These are phyloP conservation scores for Frankliniella fusca DNA, from an alignment of 2,888 invertebrate species.

Conservation along the genomic window DNA sequence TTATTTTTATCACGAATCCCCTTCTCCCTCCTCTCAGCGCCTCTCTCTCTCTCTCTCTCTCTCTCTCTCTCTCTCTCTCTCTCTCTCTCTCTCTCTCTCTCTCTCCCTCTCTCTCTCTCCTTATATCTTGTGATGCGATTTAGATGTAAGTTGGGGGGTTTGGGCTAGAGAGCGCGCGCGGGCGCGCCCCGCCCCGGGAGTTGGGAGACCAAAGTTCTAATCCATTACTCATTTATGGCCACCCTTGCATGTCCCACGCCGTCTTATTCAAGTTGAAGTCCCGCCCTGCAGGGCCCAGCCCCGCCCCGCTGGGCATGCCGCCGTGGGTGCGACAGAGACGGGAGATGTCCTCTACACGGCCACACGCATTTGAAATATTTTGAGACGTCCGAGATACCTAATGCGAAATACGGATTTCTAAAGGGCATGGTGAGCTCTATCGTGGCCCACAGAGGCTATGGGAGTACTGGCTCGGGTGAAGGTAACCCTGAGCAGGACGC, in stretches of 20 bases:
- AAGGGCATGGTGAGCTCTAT: too few relatives aligned
- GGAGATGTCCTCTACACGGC: too few relatives aligned
- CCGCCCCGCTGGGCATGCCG: not conserved
- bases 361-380: too few relatives aligned
- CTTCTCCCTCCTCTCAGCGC: not conserved
- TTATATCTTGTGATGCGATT: not conserved
- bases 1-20: not conserved
- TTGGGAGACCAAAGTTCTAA: not conserved
- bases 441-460: too few relatives aligned
- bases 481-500: too few relatives aligned
- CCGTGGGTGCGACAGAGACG: not conserved
- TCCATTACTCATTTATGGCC: constrained; percentile 26
- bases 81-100: not conserved
- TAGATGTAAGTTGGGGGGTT: not conserved
- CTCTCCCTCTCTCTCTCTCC: not conserved
- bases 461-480: too few relatives aligned
- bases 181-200: not conserved
- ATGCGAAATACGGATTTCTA: too few relatives aligned
- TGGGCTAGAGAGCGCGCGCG: not conserved
- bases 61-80: not conserved
- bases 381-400: too few relatives aligned
- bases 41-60: not conserved
- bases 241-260: not conserved
- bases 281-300: too few relatives aligned
- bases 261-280: not conserved